Evolutionary conservation across 2,113 vertebrate species (phyloP), one percentile per base, ranked within the genome.

Genomic region (Bubo scandiacus): DNA sequence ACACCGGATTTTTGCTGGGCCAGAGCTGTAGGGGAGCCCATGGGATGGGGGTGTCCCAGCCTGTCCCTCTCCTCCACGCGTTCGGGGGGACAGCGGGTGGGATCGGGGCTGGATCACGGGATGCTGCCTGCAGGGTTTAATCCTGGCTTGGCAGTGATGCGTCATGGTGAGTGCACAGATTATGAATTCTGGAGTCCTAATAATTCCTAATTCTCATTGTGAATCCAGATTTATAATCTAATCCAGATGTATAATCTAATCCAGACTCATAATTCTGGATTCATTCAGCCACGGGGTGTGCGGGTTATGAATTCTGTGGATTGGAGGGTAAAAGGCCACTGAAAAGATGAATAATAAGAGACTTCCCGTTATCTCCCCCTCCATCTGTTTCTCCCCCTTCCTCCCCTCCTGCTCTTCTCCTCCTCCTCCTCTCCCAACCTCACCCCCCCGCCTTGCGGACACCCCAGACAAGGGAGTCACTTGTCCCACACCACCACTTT

Each of bases 401-500:
- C 45, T 78, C 59, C 42, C 72, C 38, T 18, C 30, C 43, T 15
- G 11, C 29, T 23, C 43, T 26, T 13, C 29, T 30, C 7, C 45
- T 47, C 23, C 34, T 74, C 77, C 47, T 47, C 62, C 54, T 90
- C n/a, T 75, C 63, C 25, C 90, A 70, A 16, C 42, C 68, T 57
- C 34, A 19, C 71, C 45, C 61, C 12, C 74, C 45, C 30, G 12
- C 85, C 75, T 32, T 66, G 91, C 15, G 57, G 49, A 38, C 15
- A 15, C 81, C n/a, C 98, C 98, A 99, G 99, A 98, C 99, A 99
- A 32, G 98, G 99, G 91, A 98, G 98, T 54, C 98, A 99, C 86
- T 98, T 99, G 88, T 98, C 99, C 96, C 99, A 99, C 45, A 98
- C 99, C 95, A 99, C 99, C 94, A 99, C 99, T 90, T 98, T 99